phyloP scores from a whole-genome alignment of 1,140 invertebrate species.

The Aphis gossypii region DNA sequence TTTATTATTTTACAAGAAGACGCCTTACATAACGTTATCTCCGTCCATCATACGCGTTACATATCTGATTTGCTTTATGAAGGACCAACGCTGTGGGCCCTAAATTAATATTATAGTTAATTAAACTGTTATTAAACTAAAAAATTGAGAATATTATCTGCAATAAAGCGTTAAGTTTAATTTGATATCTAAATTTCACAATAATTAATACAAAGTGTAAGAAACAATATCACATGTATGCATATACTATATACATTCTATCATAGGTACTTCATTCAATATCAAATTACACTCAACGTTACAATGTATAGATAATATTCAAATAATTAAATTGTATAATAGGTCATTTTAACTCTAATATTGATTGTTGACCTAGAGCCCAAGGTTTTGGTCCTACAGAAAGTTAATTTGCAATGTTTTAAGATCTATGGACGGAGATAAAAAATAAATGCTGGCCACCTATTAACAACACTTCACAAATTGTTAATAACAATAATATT shows the following conservation, averaged over 20 bases:
- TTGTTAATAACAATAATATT: not conserved
- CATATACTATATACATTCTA: not conserved
- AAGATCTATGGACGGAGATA: not conserved
- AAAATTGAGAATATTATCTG: not conserved
- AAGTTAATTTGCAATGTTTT: not conserved
- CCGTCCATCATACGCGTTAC: not conserved
- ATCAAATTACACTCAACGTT: not conserved
- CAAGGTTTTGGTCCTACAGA: not conserved
- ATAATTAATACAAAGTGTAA: constrained; percentile 2
- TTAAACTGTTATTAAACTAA: not conserved
- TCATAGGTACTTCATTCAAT: not conserved
- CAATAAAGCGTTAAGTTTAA: not conserved
- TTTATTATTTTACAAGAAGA: constrained; percentile 2
- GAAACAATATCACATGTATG: not conserved
- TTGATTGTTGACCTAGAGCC: not conserved
- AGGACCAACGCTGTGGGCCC: not conserved
- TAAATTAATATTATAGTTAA: not conserved
- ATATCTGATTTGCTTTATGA: not conserved
- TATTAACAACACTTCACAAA: not conserved
- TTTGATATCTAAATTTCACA: not conserved
- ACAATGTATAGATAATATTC: not conserved
- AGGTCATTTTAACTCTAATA: not conserved
- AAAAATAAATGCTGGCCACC: not conserved
- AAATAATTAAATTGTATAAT: not conserved
- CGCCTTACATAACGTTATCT: not conserved